These are phyloP conservation scores for Ranitomeya imitator DNA, from an alignment of 2,113 vertebrate species.

Conservation along the genomic window DNA sequence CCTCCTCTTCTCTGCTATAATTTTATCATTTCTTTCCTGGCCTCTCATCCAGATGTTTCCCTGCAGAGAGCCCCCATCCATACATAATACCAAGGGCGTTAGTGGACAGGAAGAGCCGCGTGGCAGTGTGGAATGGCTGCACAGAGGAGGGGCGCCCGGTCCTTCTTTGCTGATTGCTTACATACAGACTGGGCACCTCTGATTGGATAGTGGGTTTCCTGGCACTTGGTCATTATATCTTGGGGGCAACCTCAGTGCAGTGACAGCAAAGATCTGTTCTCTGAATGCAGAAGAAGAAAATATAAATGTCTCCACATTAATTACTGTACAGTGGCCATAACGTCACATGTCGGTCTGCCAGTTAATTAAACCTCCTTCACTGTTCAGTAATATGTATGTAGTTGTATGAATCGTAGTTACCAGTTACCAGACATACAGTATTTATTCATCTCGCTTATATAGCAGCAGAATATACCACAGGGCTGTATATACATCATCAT, in stretches of 20 bases:
- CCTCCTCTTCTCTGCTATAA: constrained; percentile 32
- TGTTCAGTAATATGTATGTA: too few species aligned
- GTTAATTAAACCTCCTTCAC: too few species aligned
- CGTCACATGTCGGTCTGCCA: too few species aligned
- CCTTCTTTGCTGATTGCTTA: neutral
- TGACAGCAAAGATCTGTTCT: neutral
- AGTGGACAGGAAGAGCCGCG: constrained; percentile 65
- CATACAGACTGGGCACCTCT: neutral
- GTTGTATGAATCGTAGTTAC: too few species aligned
- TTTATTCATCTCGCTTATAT: too few species aligned
- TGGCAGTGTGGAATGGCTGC: constrained; percentile 63
- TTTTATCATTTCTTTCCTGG: constrained; percentile 61
- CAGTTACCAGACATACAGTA: too few species aligned
- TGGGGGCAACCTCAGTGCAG: neutral
- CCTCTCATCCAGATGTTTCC: constrained; percentile 72
- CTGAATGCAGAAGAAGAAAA: neutral
- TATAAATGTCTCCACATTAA: too few species aligned
- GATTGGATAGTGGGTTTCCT: neutral
- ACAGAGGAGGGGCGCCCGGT: constrained; percentile 38
- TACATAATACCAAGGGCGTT: constrained; percentile 57
- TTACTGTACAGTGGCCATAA: too few species aligned
- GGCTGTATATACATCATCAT: too few species aligned
- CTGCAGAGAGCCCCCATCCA: constrained; percentile 57
- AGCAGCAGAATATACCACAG: too few species aligned
- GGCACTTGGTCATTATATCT: neutral